Evolutionary conservation across 2,113 vertebrate genomes (phyloP), one percentile per base, ranked within the genome.

Genomic region (Amblyornis subalaris): DNA sequence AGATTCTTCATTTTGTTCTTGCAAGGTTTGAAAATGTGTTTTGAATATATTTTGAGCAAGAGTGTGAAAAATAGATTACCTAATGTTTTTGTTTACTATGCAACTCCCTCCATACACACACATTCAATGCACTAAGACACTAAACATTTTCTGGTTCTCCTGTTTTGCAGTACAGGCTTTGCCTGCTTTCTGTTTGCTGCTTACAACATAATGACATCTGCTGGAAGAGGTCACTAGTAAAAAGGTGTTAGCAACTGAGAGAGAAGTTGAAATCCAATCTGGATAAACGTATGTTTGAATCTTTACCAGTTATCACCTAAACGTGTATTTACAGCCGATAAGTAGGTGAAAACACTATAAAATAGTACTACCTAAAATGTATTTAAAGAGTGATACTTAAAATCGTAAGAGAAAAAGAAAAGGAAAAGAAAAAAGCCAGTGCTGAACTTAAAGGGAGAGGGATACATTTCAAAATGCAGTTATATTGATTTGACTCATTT

Each of bases 251-350:
- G 87, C 96, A 95, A 95, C 94, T 79, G 96, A 96, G 93, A 97
- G 92, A 93, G 81, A 96, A 98, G 79, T 88, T 96, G 96, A 96
- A 97, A 97, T 92, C 71, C 95, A 97, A 70, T 96, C 94, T 96
- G 96, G 91, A 83, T 88, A 94, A 98, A 95, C 94, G 94, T 97
- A 97, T 97, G 96, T 74, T 95, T 94, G 50, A 88, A 88, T 97
- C 82, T 85, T 72, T 93, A 94, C 85, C 75, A 95, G 94, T 86
- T 95, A 88, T 89, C 91, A 95, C 96, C 94, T 94, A 95, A 91
- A 80, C 1, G 0, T 91, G 70, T 93, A 94, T 83, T 94, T 94
- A 89, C 78, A 95, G 81, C 45, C 89, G 88, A 90, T 36, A 82
- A 91, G 67, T 77, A 94, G 89, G 72, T 95, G 89, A 95, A 96